Evolutionary conservation across 2,888 invertebrate species (phyloP).

Genomic region (Luperina testacea): DNA sequence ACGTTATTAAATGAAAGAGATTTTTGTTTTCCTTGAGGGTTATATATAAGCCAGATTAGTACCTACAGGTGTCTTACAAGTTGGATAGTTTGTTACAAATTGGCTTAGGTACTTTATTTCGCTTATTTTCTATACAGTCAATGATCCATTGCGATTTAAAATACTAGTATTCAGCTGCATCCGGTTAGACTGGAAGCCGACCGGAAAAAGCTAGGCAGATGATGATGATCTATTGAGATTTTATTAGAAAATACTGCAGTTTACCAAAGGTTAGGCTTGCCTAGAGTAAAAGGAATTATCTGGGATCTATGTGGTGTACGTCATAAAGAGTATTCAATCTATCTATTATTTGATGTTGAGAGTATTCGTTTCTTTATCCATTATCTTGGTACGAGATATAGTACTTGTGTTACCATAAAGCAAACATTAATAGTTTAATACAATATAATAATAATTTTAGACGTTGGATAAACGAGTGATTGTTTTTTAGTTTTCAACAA

Average conservation of each 20-base stretch:
- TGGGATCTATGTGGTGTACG: background rate
- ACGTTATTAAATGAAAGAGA: slow-evolving; percentile 15
- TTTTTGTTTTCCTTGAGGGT: slow-evolving; percentile 11
- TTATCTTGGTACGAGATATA: background rate
- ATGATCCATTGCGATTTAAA: background rate
- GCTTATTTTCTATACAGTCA: background rate
- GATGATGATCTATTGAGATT: background rate
- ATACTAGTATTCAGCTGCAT: too few relatives aligned
- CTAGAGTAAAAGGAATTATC: background rate
- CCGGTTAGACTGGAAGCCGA: too few relatives aligned
- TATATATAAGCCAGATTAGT: background rate
- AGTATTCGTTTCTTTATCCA: background rate
- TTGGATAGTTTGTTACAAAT: background rate
- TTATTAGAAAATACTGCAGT: background rate
- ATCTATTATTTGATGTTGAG: background rate
- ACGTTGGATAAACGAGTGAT: too few relatives aligned
- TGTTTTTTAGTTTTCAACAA: background rate
- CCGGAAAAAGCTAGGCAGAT: too few relatives aligned
- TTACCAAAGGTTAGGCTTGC: background rate
- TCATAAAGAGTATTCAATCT: background rate
- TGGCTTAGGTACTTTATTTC: background rate
- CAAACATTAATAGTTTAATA: background rate
- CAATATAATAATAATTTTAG: too few relatives aligned
- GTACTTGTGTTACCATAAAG: background rate
- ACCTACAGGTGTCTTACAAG: background rate